Conservation (phyloP, 1,140 invertebrate genomes). For the Temnothorax nylanderi region DNA sequence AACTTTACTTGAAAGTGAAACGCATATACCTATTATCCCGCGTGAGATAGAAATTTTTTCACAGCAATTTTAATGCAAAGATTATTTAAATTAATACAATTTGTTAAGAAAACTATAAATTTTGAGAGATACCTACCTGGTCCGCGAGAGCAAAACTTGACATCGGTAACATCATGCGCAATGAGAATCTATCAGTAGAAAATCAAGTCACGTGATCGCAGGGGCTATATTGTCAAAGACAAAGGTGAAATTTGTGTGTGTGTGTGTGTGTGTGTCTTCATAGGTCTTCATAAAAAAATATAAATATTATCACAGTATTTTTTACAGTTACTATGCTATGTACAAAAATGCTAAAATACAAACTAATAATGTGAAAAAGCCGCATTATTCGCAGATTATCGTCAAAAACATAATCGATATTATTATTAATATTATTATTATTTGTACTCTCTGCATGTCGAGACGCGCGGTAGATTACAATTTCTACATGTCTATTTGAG, state of each 20-base stretch:
- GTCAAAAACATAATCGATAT: slow-evolving; percentile 56
- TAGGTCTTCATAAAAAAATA: slow-evolving; percentile 77
- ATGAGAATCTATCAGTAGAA: slow-evolving; percentile 31
- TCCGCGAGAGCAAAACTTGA: not conserved
- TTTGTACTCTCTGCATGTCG: slow-evolving; percentile 76
- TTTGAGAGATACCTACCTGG: slow-evolving; percentile 48
- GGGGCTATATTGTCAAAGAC: slow-evolving; percentile 37
- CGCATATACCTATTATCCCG: not conserved
- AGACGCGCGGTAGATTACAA: slow-evolving; percentile 48
- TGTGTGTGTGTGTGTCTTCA: slow-evolving; percentile 34
- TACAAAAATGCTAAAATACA: slow-evolving; percentile 82
- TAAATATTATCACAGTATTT: slow-evolving; percentile 86
- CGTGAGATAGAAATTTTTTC: not conserved
- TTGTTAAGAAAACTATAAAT: not conserved
- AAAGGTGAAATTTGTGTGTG: slow-evolving; percentile 21
- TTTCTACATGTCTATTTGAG: slow-evolving; percentile 48
- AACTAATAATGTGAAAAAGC: slow-evolving; percentile 59
- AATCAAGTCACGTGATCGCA: slow-evolving; percentile 34
- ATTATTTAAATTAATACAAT: not conserved
- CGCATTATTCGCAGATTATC: slow-evolving; percentile 66
- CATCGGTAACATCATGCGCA: not conserved
- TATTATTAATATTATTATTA: slow-evolving; percentile 71
- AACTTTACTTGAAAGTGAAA: not conserved
- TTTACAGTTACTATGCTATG: slow-evolving; percentile 82
- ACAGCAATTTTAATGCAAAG: not conserved